Evolutionary conservation across 2,888 invertebrate species (phyloP).

Genomic region (Timema cristinae): DNA sequence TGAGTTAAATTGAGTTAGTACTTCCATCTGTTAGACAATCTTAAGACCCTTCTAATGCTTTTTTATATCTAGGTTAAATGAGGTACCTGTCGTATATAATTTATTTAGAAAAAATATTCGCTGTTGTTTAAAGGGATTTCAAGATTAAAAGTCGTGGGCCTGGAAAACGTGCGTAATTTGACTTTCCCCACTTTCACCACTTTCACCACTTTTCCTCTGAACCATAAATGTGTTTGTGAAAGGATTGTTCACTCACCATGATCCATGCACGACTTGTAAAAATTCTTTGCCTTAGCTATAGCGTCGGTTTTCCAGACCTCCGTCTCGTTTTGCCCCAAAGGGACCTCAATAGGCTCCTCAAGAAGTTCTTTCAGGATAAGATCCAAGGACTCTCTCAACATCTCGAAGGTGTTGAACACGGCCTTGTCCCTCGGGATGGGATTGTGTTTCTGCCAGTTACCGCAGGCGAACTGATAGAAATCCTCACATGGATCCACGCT

Average conservation of each 20-base stretch:
- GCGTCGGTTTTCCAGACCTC: conserved; percentile 52
- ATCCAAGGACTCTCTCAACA: conserved; percentile 77
- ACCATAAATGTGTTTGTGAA: no score
- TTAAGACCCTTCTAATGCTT: no score
- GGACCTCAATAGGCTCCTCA: conserved; percentile 48
- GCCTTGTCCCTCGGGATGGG: conserved; percentile 86
- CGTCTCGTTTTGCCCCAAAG: not conserved
- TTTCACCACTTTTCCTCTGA: no score
- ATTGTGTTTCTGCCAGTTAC: conserved; percentile 79
- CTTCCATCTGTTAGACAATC: no score
- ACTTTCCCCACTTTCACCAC: no score
- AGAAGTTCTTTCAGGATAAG: conserved; percentile 62
- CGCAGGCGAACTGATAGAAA: conserved; percentile 82
- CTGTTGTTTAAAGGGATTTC: no score
- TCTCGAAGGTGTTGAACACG: conserved; percentile 86
- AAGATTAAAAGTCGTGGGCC: no score
- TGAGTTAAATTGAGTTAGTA: no score
- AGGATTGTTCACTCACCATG: conserved; percentile 45
- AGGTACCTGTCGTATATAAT: no score
- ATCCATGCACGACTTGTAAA: conserved; percentile 86
- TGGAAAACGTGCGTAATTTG: no score
- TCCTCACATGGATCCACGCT: conserved; percentile 72
- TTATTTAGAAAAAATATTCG: no score
- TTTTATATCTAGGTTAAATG: no score
- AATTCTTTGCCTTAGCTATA: conserved; percentile 71